Evolutionary conservation across 2,888 invertebrate genomes (phyloP), one percentile per base, ranked within the genome.

Genomic region (Tricholauxania praeusta): DNA sequence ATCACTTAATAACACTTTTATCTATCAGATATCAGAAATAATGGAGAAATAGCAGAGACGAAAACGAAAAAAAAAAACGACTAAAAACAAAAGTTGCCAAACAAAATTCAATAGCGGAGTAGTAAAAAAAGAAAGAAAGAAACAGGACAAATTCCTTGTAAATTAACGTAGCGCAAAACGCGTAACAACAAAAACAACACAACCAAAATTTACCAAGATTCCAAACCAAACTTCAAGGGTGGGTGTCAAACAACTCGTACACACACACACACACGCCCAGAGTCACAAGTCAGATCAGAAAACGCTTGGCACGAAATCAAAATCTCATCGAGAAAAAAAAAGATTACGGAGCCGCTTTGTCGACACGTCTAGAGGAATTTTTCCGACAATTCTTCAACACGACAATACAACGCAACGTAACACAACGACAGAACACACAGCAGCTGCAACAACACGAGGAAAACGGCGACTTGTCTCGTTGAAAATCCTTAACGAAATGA

Each of bases 401-500:
- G 39, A 39, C 39, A 28, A 28, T 28, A 39, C 39, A 39, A 39
- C 39, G 10, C 39, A 39, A 39, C 10, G 39, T 39, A 75, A 53
- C 82, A 82, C 81, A 82, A 60, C 51, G 47, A 14, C 2, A 39
- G 39, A 39, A 39, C 10, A 39, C 39, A 10, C 39, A 51, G 71
- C 71, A 68, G 32, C 69, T 22, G 60, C 59, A 57, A 14, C 68
- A 68, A 55, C 67, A 52, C 53, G 39, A 32, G 47, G 39, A 39
- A 71, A n/a, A 57, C 48, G 39, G 55, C 69, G 72, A 66, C 71
- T 74, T 82, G 80, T 80, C 82, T 82, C 84, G 79, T 80, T 80
- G 84, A 82, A 80, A 81, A 81, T 82, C 83, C 82, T 82, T 82
- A 79, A 82, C 82, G 83, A 84, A 84, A 84, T 84, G 86, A 85